Conservation (phyloP, 2,888 invertebrate genomes). For the Diaperis boleti region DNA sequence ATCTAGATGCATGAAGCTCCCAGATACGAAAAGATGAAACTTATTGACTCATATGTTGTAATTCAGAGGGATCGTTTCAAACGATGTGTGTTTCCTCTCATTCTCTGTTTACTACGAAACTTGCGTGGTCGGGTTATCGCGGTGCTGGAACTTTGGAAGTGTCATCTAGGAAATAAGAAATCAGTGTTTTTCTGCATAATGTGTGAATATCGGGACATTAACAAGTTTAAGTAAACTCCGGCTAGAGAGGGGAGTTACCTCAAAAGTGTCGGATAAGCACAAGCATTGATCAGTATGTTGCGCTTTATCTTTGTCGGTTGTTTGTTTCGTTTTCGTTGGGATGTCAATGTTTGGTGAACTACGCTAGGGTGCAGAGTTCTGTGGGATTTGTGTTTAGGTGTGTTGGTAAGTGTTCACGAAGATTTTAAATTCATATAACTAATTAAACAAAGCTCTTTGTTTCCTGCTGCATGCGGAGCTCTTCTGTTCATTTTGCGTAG, state of each 20-base stretch:
- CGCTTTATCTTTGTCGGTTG: conserved; percentile 4
- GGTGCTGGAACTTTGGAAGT: neutral
- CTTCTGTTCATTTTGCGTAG: too few relatives aligned
- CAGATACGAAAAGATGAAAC: conserved; percentile 3
- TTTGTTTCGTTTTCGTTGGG: neutral
- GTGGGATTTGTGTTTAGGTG: too few relatives aligned
- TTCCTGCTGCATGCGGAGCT: too few relatives aligned
- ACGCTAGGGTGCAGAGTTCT: neutral
- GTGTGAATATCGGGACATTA: neutral
- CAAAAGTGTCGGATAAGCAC: conserved; percentile 5
- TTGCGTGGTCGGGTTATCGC: too few relatives aligned
- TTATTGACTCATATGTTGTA: conserved; percentile 8
- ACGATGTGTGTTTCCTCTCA: neutral
- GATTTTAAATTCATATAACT: too few relatives aligned
- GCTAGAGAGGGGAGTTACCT: conserved; percentile 8
- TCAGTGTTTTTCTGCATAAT: neutral
- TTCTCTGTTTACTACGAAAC: neutral
- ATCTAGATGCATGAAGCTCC: neutral
- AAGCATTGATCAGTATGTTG: conserved; percentile 12
- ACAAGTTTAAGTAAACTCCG: neutral
- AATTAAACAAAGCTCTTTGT: too few relatives aligned
- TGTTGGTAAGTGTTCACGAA: too few relatives aligned
- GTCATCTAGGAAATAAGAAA: neutral
- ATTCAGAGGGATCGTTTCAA: neutral
- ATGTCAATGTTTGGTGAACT: neutral